These are phyloP conservation scores for Benitochromis conjunctus DNA, from an alignment of 2,113 vertebrate species.

Conservation along the genomic window DNA sequence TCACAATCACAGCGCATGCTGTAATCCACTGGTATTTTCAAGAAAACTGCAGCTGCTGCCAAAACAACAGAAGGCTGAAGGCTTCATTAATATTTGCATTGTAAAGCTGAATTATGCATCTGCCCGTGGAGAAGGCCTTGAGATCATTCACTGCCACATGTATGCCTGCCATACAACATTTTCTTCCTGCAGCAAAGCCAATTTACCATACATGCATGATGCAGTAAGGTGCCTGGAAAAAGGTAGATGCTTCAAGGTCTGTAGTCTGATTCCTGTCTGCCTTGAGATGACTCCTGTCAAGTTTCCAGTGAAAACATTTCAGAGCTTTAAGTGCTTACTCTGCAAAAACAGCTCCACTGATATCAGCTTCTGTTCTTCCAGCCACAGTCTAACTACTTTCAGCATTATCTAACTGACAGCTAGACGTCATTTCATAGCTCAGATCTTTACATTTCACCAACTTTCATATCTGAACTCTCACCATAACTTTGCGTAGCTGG, in stretches of 20 bases:
- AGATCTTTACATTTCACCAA: neutral
- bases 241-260: neutral
- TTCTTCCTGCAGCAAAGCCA: neutral
- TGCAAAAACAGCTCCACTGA: neutral
- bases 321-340: neutral
- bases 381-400: neutral
- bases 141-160: neutral
- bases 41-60: neutral
- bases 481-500: conserved; percentile 95
- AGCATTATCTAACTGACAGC: neutral
- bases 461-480: conserved; percentile 57
- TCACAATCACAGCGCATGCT: neutral
- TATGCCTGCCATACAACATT: neutral
- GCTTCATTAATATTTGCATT: conserved; percentile 19
- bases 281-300: neutral
- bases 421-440: too few species aligned
- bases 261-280: neutral
- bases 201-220: neutral
- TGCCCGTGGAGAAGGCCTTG: neutral
- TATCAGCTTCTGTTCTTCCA: neutral
- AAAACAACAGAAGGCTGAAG: conserved; percentile 1
- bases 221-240: neutral
- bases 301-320: neutral
- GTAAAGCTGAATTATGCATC: conserved; percentile 25
- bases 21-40: neutral